A percentile compares a stretch with the other conserved stretches of the same genome.
Conservation (phyloP, 2,113 vertebrate species). For the Gymnarchus niloticus region DNA sequence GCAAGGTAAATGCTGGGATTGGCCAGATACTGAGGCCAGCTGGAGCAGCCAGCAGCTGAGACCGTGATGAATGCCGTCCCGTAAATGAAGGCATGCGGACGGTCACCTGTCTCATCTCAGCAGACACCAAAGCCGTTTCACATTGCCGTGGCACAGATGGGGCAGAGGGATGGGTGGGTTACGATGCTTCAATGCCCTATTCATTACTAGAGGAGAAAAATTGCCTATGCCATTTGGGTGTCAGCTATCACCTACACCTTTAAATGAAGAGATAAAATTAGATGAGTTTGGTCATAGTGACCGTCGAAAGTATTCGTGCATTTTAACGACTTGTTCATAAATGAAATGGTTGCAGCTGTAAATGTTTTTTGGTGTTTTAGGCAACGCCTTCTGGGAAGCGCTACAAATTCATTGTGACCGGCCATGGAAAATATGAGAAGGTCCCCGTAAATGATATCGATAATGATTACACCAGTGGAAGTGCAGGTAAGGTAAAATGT, state of each 20-base stretch:
- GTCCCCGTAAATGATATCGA: conserved; percentile 57
- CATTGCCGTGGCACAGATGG: background rate
- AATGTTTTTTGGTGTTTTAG: conserved; percentile 46
- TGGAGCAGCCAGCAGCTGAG: background rate
- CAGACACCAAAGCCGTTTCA: background rate
- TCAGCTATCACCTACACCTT: background rate
- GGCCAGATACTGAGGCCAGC: background rate
- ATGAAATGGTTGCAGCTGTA: background rate
- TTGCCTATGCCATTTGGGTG: background rate
- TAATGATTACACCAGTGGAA: conserved; percentile 36
- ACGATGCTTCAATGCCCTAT: background rate
- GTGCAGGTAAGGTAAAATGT: conserved; percentile 47
- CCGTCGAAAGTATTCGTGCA: background rate
- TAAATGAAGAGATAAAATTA: background rate
- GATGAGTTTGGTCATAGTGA: background rate
- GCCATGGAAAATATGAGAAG: conserved; percentile 88
- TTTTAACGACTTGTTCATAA: background rate
- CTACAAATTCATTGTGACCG: conserved; percentile 78
- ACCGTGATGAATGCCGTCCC: background rate
- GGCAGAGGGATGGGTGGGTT: background rate
- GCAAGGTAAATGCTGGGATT: conserved; percentile 16
- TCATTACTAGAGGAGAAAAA: background rate
- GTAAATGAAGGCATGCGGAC: background rate
- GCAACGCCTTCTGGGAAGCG: conserved; percentile 62
- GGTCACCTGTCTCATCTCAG: background rate